phyloP scores from a whole-genome alignment of 1,140 invertebrate species.

The Pomacea maculata region DNA sequence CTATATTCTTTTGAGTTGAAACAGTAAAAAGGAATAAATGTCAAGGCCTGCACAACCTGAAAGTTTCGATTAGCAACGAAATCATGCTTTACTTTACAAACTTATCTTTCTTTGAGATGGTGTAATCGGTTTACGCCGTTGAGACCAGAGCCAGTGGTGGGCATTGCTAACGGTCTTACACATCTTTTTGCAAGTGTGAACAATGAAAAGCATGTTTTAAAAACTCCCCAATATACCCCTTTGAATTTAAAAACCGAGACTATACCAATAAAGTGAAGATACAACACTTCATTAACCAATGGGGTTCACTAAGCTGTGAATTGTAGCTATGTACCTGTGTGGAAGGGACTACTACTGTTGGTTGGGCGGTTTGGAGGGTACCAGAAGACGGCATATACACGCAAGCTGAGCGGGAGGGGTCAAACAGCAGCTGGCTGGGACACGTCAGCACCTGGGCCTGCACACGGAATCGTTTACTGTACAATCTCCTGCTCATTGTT shows the following conservation, averaged over 20 bases:
- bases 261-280: too few species aligned
- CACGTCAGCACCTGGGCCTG: constrained; percentile 30
- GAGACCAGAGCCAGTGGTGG: background rate
- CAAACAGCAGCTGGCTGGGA: constrained; percentile 31
- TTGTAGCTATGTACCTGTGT: too few species aligned
- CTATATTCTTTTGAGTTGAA: background rate
- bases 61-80: too few species aligned
- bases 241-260: too few species aligned
- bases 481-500: too few species aligned
- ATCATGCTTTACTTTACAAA: background rate
- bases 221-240: too few species aligned
- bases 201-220: too few species aligned
- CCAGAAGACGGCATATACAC: constrained; percentile 18
- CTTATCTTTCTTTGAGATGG: background rate
- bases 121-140: background rate
- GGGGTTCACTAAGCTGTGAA: too few species aligned
- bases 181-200: too few species aligned
- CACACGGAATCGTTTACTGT: background rate
- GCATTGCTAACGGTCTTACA: background rate
- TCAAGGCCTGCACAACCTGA: background rate
- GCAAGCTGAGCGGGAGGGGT: constrained; percentile 29
- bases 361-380: too few species aligned
- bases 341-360: too few species aligned
- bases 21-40: background rate
- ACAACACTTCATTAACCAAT: too few species aligned